These are phyloP conservation scores for Homarus americanus DNA, from an alignment of 1,140 invertebrate genomes.

Conservation along the genomic window DNA sequence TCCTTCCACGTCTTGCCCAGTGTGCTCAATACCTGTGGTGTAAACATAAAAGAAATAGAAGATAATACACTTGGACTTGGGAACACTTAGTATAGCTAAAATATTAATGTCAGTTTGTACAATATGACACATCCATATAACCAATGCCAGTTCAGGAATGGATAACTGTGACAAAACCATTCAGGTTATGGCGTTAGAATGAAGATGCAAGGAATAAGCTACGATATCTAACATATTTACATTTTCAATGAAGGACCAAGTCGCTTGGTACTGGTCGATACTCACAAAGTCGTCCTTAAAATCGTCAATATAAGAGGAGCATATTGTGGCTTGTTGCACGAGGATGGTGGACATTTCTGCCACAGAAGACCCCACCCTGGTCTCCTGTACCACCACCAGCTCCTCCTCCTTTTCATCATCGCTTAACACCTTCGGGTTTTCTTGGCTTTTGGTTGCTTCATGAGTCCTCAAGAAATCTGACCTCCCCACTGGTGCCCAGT, in stretches of 20 bases:
- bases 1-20: not conserved
- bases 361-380: not conserved
- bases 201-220: too few relatives aligned
- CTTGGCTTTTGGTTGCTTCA: not conserved
- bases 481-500: not conserved
- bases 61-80: too few relatives aligned
- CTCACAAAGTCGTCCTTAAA: not conserved
- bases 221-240: too few relatives aligned
- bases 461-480: not conserved
- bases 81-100: too few relatives aligned
- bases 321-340: not conserved
- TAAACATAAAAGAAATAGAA: not conserved
- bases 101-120: too few relatives aligned
- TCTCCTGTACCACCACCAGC: not conserved
- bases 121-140: too few relatives aligned
- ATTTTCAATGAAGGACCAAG: too few relatives aligned
- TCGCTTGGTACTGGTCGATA: too few relatives aligned
- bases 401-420: not conserved
- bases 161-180: too few relatives aligned
- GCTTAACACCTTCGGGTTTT: not conserved
- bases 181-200: too few relatives aligned
- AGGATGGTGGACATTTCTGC: not conserved
- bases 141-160: too few relatives aligned
- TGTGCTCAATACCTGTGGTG: not conserved
- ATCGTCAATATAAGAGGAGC: not conserved